Base-by-base conservation (phyloP, 2,113 vertebrate species). In the Aleadryas rufinucha region DNA sequence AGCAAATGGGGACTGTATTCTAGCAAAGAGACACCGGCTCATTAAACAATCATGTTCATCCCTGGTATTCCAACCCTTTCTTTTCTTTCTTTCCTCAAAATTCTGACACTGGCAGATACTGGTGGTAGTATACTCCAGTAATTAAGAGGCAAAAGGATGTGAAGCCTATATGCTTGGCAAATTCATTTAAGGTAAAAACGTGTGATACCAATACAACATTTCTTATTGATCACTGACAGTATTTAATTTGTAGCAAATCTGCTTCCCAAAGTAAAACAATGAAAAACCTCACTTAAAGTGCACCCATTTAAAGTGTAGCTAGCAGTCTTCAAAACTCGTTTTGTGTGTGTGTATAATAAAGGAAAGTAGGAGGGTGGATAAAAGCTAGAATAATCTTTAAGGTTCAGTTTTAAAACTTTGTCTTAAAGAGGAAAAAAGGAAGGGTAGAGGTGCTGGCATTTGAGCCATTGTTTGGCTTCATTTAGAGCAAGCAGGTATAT, bases 141-240 rank as follows among this genome's bases (percentile, higher is more conserved):
- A 87, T 96, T 84, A 90, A 68, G 28, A 56, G 35, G 44, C 16
- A 49, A 76, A 84, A 87, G 61, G 28, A 76, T 94, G 18, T 75
- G 68, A 83, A 87, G 61, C 49, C 37, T 89, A 2, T 87, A 69
- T 68, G 60, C 33, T 49, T 1, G 2, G 84, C 26, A 75, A 86
- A 78, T 94, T 95, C 65, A 72, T 83, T 72, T 88, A 56, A 93
- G 94, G 88, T 92, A 77, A 94, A 88, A 88, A 56, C 26, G 16
- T 13, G 13, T 70, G 57, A 47, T 81, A 84, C 6, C 69, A 61
- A 9, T 64, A 18, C 35, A 59, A 7, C n/a, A 31, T 79, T 83
- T 90, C 41, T 79, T 39, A 63, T 27, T 83, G 57, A 87, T 87
- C 6, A 2, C 13, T 56, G 53, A 72, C 24, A 74, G 22, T 37